These are phyloP conservation scores for Chloroceryle aenea DNA, from an alignment of 2,113 vertebrate genomes.

Conservation along the genomic window DNA sequence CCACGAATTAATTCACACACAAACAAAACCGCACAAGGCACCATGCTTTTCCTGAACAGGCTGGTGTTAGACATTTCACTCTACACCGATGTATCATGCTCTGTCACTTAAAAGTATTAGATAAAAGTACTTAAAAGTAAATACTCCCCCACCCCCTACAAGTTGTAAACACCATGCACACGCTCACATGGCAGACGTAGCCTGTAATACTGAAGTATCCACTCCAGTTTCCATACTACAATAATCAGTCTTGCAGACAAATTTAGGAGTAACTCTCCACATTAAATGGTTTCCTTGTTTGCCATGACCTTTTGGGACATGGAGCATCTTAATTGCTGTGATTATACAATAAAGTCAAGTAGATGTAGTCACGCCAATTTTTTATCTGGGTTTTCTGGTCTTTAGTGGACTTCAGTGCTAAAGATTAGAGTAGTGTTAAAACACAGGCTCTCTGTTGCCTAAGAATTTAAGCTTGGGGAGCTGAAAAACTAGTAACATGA, in stretches of 20 bases:
- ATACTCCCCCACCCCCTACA: background rate
- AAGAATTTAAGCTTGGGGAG: background rate
- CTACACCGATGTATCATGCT: conserved; percentile 51
- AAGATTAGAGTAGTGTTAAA: conserved; percentile 16
- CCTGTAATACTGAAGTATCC: conserved; percentile 58
- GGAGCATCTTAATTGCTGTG: background rate
- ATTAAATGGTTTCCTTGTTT: background rate
- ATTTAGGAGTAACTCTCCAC: conserved; percentile 7
- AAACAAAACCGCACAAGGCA: conserved; percentile 31
- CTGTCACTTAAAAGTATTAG: conserved; percentile 9
- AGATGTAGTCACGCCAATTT: conserved; percentile 46
- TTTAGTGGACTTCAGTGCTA: background rate
- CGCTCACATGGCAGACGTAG: conserved; percentile 59
- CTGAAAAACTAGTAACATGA: background rate
- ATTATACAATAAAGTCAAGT: background rate
- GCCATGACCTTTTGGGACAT: conserved; percentile 18
- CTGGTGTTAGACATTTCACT: conserved; percentile 10
- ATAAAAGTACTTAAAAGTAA: background rate
- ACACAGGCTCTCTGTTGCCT: background rate
- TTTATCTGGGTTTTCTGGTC: background rate
- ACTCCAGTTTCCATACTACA: conserved; percentile 47
- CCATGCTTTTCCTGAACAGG: conserved; percentile 67
- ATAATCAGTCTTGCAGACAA: conserved; percentile 27
- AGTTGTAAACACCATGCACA: conserved; percentile 68
- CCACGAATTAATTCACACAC: conserved; percentile 43